Evolutionary conservation across 1,140 invertebrate species (phyloP).

Genomic region (Drosophila melanica): DNA sequence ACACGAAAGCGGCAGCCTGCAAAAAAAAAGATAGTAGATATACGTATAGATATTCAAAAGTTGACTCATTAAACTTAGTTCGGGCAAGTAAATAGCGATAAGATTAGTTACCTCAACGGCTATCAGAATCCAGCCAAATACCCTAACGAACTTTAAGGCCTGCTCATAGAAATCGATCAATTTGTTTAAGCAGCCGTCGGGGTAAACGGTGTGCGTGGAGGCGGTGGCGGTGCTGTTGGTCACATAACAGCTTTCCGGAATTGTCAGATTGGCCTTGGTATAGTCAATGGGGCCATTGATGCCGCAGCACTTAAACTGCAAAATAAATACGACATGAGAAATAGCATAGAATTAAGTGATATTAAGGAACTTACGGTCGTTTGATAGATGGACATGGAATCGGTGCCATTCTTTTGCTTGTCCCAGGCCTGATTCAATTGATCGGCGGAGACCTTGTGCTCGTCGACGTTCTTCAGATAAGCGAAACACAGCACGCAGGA

Average conservation of each 20-base stretch:
- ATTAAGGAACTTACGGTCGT: conserved; percentile 29
- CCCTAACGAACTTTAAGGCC: conserved; percentile 33
- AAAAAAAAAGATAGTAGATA: background rate
- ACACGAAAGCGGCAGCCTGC: conserved; percentile 54
- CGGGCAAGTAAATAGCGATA: background rate
- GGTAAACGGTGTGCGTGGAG: conserved; percentile 20
- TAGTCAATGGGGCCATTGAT: conserved; percentile 56
- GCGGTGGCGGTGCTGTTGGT: conserved; percentile 6
- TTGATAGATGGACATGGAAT: conserved; percentile 58
- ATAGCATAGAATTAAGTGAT: background rate
- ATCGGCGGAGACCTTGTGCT: background rate
- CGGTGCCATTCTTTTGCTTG: conserved; percentile 37
- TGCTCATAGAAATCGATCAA: conserved; percentile 39
- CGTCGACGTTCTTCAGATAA: conserved; percentile 39
- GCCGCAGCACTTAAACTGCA: conserved; percentile 67
- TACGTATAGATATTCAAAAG: background rate
- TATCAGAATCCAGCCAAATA: conserved; percentile 61
- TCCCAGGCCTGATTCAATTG: conserved; percentile 40
- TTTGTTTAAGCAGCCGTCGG: conserved; percentile 52
- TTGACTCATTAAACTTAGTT: conserved; percentile 17
- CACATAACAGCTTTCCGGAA: conserved; percentile 60
- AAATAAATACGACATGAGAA: background rate
- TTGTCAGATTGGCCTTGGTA: conserved; percentile 22
- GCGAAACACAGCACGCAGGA: conserved; percentile 46
- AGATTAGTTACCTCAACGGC: conserved; percentile 55